Evolutionary conservation across 2,113 vertebrate genomes (phyloP).

Genomic region (Limanda limanda): DNA sequence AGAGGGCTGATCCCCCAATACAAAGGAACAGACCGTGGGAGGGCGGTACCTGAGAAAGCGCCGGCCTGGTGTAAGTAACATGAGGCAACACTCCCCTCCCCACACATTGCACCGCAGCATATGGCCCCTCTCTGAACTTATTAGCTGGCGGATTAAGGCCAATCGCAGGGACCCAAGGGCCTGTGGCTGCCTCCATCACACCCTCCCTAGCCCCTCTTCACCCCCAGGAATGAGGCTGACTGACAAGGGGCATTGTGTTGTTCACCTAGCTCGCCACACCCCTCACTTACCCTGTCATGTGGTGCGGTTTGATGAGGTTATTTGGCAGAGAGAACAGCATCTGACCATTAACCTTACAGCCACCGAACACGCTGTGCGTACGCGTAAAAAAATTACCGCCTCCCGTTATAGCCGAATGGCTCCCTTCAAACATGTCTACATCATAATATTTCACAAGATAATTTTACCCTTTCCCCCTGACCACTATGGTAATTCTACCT

Average conservation of each 20-base stretch:
- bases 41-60: slow-evolving; percentile 95
- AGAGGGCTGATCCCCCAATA: slow-evolving; percentile 93
- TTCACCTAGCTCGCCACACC: slow-evolving; percentile 89
- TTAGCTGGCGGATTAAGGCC: slow-evolving; percentile 95
- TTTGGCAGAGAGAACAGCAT: slow-evolving; percentile 60
- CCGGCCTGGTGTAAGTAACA: slow-evolving; percentile 92
- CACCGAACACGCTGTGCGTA: slow-evolving; percentile 16
- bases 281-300: slow-evolving; percentile 90
- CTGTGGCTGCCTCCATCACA: slow-evolving; percentile 75
- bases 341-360: slow-evolving; percentile 58
- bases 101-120: slow-evolving; percentile 88
- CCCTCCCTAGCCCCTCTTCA: slow-evolving; percentile 78
- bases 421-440: slow-evolving; percentile 47
- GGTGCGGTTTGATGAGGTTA: slow-evolving; percentile 80
- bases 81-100: slow-evolving; percentile 87
- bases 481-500: slow-evolving; percentile 58
- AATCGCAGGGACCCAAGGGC: slow-evolving; percentile 83
- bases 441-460: slow-evolving; percentile 50
- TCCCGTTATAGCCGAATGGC: slow-evolving; percentile 21
- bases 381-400: slow-evolving; percentile 22
- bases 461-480: slow-evolving; percentile 49
- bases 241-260: slow-evolving; percentile 89
- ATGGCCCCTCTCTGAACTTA: slow-evolving; percentile 98
- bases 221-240: slow-evolving; percentile 90
- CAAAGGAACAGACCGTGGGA: slow-evolving; percentile 87